phyloP scores from a whole-genome alignment of 2,888 invertebrate species.

The Drosophila paucipuncta region DNA sequence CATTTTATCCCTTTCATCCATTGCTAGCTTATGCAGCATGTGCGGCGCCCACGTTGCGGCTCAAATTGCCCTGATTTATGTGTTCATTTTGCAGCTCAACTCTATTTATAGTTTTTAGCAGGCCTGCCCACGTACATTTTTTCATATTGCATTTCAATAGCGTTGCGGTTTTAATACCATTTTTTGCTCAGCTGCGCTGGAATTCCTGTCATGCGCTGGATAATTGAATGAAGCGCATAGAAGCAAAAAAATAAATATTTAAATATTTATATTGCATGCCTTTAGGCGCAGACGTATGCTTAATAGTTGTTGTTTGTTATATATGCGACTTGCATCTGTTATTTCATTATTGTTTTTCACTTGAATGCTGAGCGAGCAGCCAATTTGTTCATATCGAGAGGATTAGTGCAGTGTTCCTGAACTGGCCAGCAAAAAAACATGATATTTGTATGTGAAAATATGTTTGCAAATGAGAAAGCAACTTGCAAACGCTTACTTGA shows the following conservation, averaged over 20 bases:
- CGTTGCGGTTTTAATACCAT: constrained; percentile 8
- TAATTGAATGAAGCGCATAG: constrained; percentile 58
- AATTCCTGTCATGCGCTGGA: constrained; percentile 26
- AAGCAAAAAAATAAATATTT: constrained; percentile 19
- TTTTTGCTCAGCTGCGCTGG: constrained; percentile 1
- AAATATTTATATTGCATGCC: constrained; percentile 9
- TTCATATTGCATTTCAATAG: constrained; percentile 21
- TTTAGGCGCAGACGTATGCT: constrained; percentile 34
- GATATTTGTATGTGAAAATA: not conserved
- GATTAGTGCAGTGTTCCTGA: constrained; percentile 4
- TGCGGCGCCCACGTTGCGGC: constrained; percentile 7
- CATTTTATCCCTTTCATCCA: not conserved
- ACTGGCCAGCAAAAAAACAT: not conserved
- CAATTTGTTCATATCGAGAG: constrained; percentile 41
- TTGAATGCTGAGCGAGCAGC: constrained; percentile 14
- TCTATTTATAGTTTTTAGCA: constrained; percentile 2
- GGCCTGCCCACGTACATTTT: constrained; percentile 6
- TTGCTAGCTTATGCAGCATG: not conserved
- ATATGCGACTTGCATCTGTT: not conserved
- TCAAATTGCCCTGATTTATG: constrained; percentile 48
- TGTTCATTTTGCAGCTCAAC: constrained; percentile 34
- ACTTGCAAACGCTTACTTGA: not conserved
- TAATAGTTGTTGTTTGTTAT: constrained; percentile 10
- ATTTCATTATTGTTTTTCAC: not conserved
- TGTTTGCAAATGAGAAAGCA: not conserved